phyloP scores from a whole-genome alignment of 2,888 invertebrate species.

The Dichetophora obliterata region DNA sequence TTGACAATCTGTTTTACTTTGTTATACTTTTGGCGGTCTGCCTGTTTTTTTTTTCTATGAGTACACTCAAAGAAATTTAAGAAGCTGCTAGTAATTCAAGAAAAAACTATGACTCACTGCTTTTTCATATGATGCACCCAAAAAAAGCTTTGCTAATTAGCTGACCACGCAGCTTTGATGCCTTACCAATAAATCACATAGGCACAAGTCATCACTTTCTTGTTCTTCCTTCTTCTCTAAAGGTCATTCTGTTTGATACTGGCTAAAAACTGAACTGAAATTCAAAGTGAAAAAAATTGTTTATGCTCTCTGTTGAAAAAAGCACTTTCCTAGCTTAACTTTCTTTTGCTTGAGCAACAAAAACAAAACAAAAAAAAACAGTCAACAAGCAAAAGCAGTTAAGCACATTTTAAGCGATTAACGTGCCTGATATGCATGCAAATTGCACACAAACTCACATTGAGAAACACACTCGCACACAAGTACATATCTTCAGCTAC shows the following conservation, averaged over 20 bases:
- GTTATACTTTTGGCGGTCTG: background rate
- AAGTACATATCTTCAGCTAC: background rate
- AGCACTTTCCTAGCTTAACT: conserved; percentile 28
- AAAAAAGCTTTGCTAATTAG: too few species aligned
- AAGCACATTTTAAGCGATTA: conserved; percentile 16
- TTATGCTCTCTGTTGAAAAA: background rate
- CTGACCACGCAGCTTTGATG: too few species aligned
- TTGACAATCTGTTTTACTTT: background rate
- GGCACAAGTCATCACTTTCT: background rate
- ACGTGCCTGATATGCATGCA: conserved; percentile 16
- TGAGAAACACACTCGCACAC: background rate
- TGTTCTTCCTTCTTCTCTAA: background rate
- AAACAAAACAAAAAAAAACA: background rate
- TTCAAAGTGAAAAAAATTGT: background rate
- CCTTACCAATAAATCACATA: background rate
- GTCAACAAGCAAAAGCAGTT: conserved; percentile 6
- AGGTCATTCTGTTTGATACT: background rate
- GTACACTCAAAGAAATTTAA: background rate
- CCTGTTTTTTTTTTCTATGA: too few species aligned
- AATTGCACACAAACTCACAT: conserved; percentile 11
- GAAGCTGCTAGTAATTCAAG: background rate
- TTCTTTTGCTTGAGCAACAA: conserved; percentile 21
- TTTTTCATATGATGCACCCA: too few species aligned
- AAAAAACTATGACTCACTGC: too few species aligned
- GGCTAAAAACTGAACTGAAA: background rate